Conservation (phyloP, 1,140 invertebrate genomes). For the Neomicropteryx cornuta region DNA sequence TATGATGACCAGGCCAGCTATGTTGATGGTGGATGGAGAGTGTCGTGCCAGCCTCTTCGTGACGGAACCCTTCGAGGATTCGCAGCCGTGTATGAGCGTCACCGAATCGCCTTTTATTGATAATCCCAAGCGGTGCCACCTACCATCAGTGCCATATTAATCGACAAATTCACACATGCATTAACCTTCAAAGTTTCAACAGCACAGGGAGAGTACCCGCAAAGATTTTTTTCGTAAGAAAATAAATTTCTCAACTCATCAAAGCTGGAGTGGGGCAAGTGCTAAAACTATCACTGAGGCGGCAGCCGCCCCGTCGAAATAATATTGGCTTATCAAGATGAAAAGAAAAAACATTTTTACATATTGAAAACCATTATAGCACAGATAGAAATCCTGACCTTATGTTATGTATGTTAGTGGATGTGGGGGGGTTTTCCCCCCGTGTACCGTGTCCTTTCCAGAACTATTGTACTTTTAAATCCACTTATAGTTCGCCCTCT, state of each 20-base stretch:
- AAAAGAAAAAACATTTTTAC: no score
- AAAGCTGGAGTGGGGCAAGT: not conserved
- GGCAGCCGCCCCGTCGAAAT: no score
- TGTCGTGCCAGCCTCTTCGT: constrained; percentile 47
- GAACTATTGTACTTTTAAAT: no score
- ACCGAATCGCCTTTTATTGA: constrained; percentile 68
- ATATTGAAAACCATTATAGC: no score
- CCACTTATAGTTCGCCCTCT: no score
- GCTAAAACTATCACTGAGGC: no score
- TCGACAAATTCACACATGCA: not conserved
- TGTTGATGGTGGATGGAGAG: constrained; percentile 44
- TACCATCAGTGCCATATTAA: constrained; percentile 22
- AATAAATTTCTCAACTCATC: constrained; percentile 3
- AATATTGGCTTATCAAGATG: no score
- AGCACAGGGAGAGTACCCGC: not conserved
- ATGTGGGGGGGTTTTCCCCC: no score
- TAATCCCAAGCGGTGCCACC: constrained; percentile 68
- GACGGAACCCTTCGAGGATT: constrained; percentile 31
- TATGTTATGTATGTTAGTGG: no score
- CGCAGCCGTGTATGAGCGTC: constrained; percentile 61
- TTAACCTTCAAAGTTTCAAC: not conserved
- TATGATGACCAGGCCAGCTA: constrained; percentile 58
- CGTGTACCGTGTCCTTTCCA: no score
- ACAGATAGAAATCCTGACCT: no score
- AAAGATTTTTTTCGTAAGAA: no score